These are phyloP conservation scores for Hylaeus anthracinus DNA, from an alignment of 1,140 invertebrate genomes.

Conservation along the genomic window DNA sequence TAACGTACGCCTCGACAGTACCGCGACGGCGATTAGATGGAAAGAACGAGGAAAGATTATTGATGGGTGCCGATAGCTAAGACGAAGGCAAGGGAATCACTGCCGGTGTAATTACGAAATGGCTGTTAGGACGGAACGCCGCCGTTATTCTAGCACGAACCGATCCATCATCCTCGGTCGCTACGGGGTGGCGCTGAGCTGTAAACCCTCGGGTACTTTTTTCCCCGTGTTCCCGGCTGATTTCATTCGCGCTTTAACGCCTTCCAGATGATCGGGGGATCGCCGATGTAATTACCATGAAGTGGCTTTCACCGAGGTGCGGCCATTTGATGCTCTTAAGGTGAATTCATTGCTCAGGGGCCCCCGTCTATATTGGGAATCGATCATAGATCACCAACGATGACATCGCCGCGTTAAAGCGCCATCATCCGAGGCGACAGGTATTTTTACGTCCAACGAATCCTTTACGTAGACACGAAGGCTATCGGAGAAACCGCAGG, in stretches of 20 bases:
- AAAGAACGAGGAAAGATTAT: conserved; percentile 71
- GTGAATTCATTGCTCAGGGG: conserved; percentile 58
- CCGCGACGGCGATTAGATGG: conserved; percentile 15
- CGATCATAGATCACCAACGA: conserved; percentile 62
- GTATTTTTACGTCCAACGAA: conserved; percentile 34
- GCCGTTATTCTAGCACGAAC: conserved; percentile 68
- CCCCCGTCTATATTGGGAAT: conserved; percentile 44
- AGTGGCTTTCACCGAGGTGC: conserved; percentile 64
- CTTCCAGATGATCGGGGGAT: conserved; percentile 66
- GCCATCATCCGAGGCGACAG: conserved; percentile 14
- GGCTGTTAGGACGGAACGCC: conserved; percentile 68
- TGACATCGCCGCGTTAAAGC: conserved; percentile 50
- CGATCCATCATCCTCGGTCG: conserved; percentile 75
- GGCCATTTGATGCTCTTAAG: conserved; percentile 61
- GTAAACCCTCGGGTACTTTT: conserved; percentile 28
- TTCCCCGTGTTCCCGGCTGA: conserved; percentile 54
- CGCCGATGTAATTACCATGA: conserved; percentile 64
- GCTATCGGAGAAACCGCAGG: not conserved
- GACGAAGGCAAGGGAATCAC: conserved; percentile 75
- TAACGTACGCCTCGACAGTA: not conserved
- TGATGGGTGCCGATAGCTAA: conserved; percentile 77
- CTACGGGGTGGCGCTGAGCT: conserved; percentile 54
- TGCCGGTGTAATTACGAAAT: conserved; percentile 79
- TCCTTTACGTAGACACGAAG: conserved; percentile 3
- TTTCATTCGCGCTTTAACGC: conserved; percentile 69